Evolutionary conservation across 1,140 invertebrate genomes (phyloP), one percentile per base, ranked within the genome.

Genomic region (Campoletis sonorensis): DNA sequence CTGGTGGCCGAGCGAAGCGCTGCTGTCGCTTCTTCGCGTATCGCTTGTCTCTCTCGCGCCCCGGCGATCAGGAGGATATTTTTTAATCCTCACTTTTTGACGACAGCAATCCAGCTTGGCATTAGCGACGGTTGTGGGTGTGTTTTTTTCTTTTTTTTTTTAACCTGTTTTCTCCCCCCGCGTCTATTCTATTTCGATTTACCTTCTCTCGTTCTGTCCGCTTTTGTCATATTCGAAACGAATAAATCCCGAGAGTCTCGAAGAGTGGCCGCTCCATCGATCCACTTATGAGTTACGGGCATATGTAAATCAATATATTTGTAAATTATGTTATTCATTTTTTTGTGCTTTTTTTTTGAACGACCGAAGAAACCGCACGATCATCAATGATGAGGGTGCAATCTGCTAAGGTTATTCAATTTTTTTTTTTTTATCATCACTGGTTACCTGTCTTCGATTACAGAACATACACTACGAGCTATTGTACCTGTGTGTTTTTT

Each of bases 221-320:
- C 30, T 33, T 33, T 33, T 10, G 49, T n/a, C n/a, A 54, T 54
- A 21, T 67, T 27, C 16, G 15, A 64, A 68, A 79, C 64, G 49
- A 26, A 61, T 18, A 51, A 68, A 61, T 49, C 23, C 33, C 77
- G 84, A 81, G 79, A 82, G 86, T 81, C 76, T 82, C 79, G 76
- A 83, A 84, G 82, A 79, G 75, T 33, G 67, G 85, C 84, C 87
- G 86, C 87, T 85, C 88, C 83, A 85, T 86, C 88, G 87, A 83
- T 88, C 90, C 90, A 64, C 91, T 92, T 92, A 92, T 88, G 87
- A 91, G 89, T 92, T 92, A 92, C 91, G 91, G 91, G 91, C 91
- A 92, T 92, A 92, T 92, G 91, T 92, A 92, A 92, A 92, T 91
- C 91, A 92, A 92, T 92, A 92, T 89, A 92, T 92, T 92, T 92